phyloP scores from a whole-genome alignment of 2,113 vertebrate species.

The Grantiella picta region DNA sequence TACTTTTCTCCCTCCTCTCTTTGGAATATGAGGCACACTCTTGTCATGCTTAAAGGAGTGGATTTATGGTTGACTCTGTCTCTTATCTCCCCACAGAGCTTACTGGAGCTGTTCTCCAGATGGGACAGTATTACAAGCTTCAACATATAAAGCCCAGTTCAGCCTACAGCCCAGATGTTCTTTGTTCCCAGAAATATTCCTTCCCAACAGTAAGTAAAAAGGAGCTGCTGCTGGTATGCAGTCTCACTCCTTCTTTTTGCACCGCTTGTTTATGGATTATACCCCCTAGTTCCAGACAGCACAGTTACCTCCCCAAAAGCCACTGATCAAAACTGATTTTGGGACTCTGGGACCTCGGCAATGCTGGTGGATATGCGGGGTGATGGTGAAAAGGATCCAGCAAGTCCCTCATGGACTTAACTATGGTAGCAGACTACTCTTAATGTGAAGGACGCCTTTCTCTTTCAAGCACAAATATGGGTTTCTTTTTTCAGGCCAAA shows the following conservation, averaged over 20 bases:
- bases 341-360: not conserved
- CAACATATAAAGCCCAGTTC: conserved; percentile 48
- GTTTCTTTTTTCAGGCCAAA: not conserved
- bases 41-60: conserved; percentile 65
- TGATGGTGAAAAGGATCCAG: not conserved
- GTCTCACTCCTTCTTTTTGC: not conserved
- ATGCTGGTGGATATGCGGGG: not conserved
- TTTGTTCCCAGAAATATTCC: conserved; percentile 65
- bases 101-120: conserved; percentile 66
- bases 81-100: conserved; percentile 63
- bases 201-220: conserved; percentile 29
- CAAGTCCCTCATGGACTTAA: accelerated
- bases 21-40: conserved; percentile 63
- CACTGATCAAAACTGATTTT: not conserved
- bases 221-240: not conserved
- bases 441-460: not conserved
- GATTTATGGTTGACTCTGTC: conserved; percentile 66
- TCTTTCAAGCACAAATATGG: not conserved
- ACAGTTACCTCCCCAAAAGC: not conserved
- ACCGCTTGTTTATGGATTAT: not conserved
- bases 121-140: conserved; percentile 61
- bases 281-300: not conserved
- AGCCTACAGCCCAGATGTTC: conserved; percentile 61
- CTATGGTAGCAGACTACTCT: not conserved
- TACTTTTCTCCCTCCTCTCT: conserved; percentile 59